These are phyloP conservation scores for Eciton burchellii DNA, from an alignment of 1,140 invertebrate genomes.

Conservation along the genomic window DNA sequence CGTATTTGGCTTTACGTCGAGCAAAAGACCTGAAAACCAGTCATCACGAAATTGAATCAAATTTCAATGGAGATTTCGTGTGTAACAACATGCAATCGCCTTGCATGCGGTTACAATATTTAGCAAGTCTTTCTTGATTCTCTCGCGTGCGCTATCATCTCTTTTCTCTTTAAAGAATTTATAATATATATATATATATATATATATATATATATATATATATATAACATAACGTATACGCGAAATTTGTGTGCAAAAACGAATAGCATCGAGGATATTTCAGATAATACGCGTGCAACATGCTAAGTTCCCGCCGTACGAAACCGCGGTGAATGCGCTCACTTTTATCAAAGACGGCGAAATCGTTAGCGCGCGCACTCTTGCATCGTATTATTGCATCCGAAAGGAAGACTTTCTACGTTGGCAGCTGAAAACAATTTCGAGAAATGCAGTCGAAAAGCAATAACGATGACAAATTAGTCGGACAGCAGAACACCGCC, in stretches of 20 bases:
- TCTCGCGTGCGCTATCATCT: background rate
- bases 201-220: background rate
- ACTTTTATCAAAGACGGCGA: conserved; percentile 27
- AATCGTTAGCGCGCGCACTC: conserved; percentile 18
- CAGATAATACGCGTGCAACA: no score
- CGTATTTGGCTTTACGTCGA: background rate
- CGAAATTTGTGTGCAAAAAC: no score
- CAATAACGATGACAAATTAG: background rate
- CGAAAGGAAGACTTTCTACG: conserved; percentile 3
- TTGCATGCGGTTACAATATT: background rate
- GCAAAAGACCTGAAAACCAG: background rate
- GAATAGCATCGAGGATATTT: no score
- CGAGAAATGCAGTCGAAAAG: background rate
- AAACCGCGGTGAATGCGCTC: background rate
- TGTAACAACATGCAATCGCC: background rate
- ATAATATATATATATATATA: no score
- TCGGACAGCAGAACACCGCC: background rate
- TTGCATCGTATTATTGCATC: conserved; percentile 26
- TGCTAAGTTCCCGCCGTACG: background rate
- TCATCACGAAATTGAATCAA: background rate
- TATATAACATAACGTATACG: background rate
- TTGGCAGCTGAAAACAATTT: conserved; percentile 7
- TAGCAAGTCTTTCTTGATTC: background rate
- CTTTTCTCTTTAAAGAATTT: background rate
- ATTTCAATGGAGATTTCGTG: background rate